These are phyloP conservation scores for Esox masquinongy DNA, from an alignment of 2,797 vertebrate species.

Conservation along the genomic window DNA sequence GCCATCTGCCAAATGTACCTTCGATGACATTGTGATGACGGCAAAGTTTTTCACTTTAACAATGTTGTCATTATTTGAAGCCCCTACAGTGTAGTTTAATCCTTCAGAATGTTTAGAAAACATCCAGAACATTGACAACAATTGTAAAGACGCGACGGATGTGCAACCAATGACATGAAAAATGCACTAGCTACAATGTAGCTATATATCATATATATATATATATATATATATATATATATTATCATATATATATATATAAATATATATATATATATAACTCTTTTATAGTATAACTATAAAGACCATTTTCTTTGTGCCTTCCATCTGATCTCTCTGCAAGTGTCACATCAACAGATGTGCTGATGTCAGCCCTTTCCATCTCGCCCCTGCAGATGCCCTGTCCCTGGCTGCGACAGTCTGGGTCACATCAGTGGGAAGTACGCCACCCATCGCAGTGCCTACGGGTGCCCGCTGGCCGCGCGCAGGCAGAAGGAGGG, in stretches of 20 bases:
- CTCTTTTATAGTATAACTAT: background rate
- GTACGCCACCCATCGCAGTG: slow-evolving; percentile 95
- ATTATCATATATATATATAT: too few species aligned
- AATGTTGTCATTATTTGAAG: too few species aligned
- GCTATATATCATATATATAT: too few species aligned
- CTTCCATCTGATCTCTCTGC: slow-evolving; percentile 36
- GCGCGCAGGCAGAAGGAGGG: slow-evolving; percentile 96
- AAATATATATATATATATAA: too few species aligned
- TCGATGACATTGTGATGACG: too few species aligned
- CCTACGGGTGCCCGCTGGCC: slow-evolving; percentile 92
- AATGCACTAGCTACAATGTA: background rate
- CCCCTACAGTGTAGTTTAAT: too few species aligned
- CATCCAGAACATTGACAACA: too few species aligned
- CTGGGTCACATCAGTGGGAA: slow-evolving; percentile 98
- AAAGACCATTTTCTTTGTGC: background rate
- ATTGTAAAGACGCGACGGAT: too few species aligned
- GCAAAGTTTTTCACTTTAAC: too few species aligned
- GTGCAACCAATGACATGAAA: background rate
- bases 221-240: too few species aligned
- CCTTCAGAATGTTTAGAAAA: too few species aligned
- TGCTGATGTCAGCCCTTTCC: slow-evolving; percentile 13
- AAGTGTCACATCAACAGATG: background rate
- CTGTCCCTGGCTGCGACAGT: slow-evolving; percentile 94
- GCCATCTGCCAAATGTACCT: too few species aligned
- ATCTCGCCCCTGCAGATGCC: slow-evolving; percentile 79